Evolutionary conservation across 2,888 invertebrate species (phyloP).

Genomic region (Blomia tropicalis): DNA sequence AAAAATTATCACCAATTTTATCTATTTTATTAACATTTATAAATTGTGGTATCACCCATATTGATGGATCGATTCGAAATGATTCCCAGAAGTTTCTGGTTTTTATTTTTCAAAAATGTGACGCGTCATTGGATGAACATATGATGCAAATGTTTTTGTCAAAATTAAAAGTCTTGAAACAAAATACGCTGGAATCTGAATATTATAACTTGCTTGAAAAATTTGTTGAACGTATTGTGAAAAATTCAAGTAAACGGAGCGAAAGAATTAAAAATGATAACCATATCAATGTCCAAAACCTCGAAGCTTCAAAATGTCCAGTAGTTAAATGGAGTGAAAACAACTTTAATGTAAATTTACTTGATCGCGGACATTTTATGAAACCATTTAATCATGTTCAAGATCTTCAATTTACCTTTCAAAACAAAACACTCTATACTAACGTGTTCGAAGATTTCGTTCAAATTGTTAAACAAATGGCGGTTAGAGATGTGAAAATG

Average conservation of each 20-base stretch:
- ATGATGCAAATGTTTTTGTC: conserved; percentile 20
- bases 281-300: not conserved
- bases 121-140: conserved; percentile 10
- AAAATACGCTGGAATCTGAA: not conserved
- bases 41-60: conserved; percentile 26
- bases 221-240: not conserved
- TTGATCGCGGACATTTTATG: not conserved
- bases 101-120: conserved; percentile 12
- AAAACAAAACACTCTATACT: not conserved
- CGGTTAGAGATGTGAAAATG: conserved; percentile 13
- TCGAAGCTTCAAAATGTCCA: no score
- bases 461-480: not conserved
- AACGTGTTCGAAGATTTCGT: conserved; percentile 9
- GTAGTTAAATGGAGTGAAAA: not conserved
- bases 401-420: conserved; percentile 16
- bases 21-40: conserved; percentile 24
- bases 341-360: not conserved
- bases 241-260: not conserved
- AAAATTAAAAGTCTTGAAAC: not conserved
- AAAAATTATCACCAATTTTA: conserved; percentile 16
- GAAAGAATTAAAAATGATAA: not conserved
- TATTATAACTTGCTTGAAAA: not conserved
- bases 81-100: conserved; percentile 20
- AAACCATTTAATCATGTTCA: not conserved
- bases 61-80: not conserved